phyloP scores from a whole-genome alignment of 1,140 invertebrate species.

The Gryllus bimaculatus region DNA sequence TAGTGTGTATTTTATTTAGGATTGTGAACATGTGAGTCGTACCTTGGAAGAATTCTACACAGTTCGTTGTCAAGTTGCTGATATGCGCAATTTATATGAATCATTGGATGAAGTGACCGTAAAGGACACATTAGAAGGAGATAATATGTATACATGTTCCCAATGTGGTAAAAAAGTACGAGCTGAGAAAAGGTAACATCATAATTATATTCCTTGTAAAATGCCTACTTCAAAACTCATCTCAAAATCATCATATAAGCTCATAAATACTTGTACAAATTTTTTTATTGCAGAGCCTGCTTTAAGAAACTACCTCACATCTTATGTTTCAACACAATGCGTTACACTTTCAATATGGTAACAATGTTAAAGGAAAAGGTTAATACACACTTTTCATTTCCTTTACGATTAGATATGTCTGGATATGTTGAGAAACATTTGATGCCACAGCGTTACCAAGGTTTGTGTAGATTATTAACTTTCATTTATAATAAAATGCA shows the following conservation, averaged over 20 bases:
- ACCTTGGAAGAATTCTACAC: constrained; percentile 95
- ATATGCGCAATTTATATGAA: constrained; percentile 92
- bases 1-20: constrained; percentile 37
- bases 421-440: constrained; percentile 89
- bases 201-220: background rate
- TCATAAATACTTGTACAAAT: background rate
- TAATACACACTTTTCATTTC: constrained; percentile 96
- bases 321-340: constrained; percentile 93
- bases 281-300: constrained; percentile 59
- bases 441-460: constrained; percentile 77
- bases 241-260: too few species aligned
- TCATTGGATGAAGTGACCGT: constrained; percentile 92
- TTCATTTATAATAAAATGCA: too few species aligned
- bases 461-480: constrained; percentile 24
- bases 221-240: background rate
- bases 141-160: constrained; percentile 96
- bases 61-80: constrained; percentile 87
- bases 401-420: constrained; percentile 83
- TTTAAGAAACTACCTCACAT: constrained; percentile 90
- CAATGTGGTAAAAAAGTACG: constrained; percentile 90
- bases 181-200: constrained; percentile 70
- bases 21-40: constrained; percentile 87
- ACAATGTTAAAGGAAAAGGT: constrained; percentile 97
- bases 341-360: constrained; percentile 96
- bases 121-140: constrained; percentile 90